Evolutionary conservation across 2,888 invertebrate genomes (phyloP), one percentile per base, ranked within the genome.

Genomic region (Stegophylla sp.): DNA sequence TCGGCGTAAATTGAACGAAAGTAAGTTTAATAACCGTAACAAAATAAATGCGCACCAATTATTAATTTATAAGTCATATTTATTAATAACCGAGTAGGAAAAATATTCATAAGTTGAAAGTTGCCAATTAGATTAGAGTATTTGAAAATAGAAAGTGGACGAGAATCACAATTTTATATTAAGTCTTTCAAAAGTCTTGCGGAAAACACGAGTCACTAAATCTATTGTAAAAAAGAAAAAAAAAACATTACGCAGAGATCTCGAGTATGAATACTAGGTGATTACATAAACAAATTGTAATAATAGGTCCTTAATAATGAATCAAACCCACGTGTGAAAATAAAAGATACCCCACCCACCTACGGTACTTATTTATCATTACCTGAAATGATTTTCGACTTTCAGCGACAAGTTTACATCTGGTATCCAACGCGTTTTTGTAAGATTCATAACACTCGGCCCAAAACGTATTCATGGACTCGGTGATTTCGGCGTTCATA

Each of bases 391-490:
- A 87, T 64, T 89, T 87, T 83, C 89, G 88, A 84, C 90, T 89
- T 82, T 90, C 89, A 12, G 88, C 88, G 83, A 89, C 88, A 82
- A 89, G 88, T 73, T 88, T 86, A 83, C 88, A 88, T 13, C 89
- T 86, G 82, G 87, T 89, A 84, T 90, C 90, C 28, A 89, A 87
- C 23, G 88, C 88, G 9, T 88, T 85, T 86, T 90, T 90, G 84
- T 90, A 89, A 1, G 88, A 88, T 84, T 91, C 90, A 83, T 90
- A 90, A 84, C 90, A 90, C 83, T 90, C 89, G 20, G 89, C 89
- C 90, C 90, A 90, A 86, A 89, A 90, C 10, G 87, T 88, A 85
- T 89, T 89, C 84, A 90, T 88, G 9, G 88, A 87, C 84, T 89
- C 89, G 84, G 88, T 88, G 53, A 89, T 85, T 82, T 87, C 87